Evolutionary conservation across 2,797 vertebrate species (phyloP).

Genomic region (Taeniopygia guttata): DNA sequence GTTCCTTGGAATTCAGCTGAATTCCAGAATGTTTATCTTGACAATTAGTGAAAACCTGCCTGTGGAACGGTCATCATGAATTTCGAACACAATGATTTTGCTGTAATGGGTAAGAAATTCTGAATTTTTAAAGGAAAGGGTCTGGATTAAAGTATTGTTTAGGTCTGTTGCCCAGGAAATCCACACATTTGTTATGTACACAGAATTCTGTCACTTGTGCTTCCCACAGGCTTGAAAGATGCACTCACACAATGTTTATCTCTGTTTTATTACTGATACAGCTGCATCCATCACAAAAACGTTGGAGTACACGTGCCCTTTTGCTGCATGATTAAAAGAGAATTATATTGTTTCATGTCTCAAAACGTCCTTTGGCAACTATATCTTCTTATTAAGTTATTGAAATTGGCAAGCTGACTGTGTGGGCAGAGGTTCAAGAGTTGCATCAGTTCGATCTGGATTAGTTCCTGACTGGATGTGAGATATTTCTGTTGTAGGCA

Average conservation of each 20-base stretch:
- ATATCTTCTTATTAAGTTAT: neutral
- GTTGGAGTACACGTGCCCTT: neutral
- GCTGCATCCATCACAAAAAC: neutral
- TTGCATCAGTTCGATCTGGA: slow-evolving; percentile 14
- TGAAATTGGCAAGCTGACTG: neutral
- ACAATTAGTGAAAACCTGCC: neutral
- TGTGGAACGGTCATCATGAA: accelerated
- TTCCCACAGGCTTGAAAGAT: neutral
- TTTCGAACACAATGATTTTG: neutral
- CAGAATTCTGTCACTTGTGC: neutral
- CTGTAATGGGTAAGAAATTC: neutral
- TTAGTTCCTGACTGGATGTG: neutral
- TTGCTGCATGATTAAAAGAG: neutral
- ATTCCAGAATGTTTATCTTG: neutral
- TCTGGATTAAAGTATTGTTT: neutral
- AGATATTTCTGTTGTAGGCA: slow-evolving; percentile 3
- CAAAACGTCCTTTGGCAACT: neutral
- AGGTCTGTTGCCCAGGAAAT: neutral
- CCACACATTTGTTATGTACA: neutral
- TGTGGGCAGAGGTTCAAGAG: slow-evolving; percentile 22
- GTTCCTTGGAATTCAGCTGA: neutral
- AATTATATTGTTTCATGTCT: neutral
- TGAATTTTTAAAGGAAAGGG: neutral
- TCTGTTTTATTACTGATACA: neutral
- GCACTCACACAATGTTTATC: accelerated